These are phyloP conservation scores for Gasteruption jaculator DNA, from an alignment of 2,888 invertebrate species.

Conservation along the genomic window DNA sequence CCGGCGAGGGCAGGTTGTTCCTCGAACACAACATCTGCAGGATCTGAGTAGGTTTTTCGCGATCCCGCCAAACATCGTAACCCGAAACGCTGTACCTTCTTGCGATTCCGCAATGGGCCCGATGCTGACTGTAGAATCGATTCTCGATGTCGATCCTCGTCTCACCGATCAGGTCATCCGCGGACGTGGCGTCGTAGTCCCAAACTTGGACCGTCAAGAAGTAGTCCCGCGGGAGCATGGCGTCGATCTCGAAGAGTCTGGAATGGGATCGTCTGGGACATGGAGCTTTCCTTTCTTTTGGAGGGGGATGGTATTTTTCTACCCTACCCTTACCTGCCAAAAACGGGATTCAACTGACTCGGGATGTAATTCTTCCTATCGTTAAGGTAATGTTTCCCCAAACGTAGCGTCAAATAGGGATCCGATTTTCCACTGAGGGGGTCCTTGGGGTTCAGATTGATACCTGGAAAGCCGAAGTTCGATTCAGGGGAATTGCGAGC, in stretches of 20 bases:
- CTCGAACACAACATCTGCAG: conserved; percentile 66
- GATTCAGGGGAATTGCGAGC: conserved; percentile 14
- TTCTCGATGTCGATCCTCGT: conserved; percentile 85
- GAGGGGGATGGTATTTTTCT: conserved; percentile 11
- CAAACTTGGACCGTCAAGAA: conserved; percentile 68
- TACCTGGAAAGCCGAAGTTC: conserved; percentile 57
- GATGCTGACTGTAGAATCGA: conserved; percentile 73
- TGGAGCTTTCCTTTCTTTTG: too few relatives aligned
- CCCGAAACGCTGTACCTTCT: conserved; percentile 64
- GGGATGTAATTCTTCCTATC: conserved; percentile 69
- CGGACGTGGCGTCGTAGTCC: conserved; percentile 66
- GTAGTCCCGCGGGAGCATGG: conserved; percentile 71
- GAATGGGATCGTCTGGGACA: conserved; percentile 22
- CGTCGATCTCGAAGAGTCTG: conserved; percentile 72
- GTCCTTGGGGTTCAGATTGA: conserved; percentile 70
- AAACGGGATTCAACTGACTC: conserved; percentile 76
- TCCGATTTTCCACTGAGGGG: conserved; percentile 66
- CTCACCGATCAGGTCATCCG: conserved; percentile 79
- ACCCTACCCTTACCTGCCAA: conserved; percentile 62
- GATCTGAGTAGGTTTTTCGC: conserved; percentile 67
- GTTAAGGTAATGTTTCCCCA: conserved; percentile 63
- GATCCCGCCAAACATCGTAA: conserved; percentile 75
- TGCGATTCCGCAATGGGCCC: conserved; percentile 75
- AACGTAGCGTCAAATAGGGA: conserved; percentile 68
- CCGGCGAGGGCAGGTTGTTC: conserved; percentile 61